Base-by-base conservation (phyloP, 23 tunicate genomes). In the Halocynthia aurantium region DNA sequence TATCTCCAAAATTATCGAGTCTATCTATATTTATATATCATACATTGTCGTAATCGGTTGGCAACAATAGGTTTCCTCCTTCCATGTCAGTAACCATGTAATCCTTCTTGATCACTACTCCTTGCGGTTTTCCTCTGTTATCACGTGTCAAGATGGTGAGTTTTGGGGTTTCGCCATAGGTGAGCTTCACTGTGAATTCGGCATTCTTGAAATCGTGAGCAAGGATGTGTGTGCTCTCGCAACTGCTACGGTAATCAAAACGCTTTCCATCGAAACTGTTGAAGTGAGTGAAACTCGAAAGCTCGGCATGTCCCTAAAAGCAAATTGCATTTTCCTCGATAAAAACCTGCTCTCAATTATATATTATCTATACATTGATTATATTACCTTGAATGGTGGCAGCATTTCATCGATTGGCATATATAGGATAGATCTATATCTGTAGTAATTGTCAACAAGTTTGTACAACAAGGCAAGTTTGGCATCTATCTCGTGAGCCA, bases 351-450 rank as follows among this genome's bases (percentile, higher is more conserved):
- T 12, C 73, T 68, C 22, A 19, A 2, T 11, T 12, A n/a, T 67
- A 0, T 5, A 18, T 18, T 18, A 67, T n/a, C 72, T 67, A 67
- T 67, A 8, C n/a, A 60, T 15, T 15, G n/a, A 15, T 15, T 60
- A 60, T 2, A 60, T 60, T 82, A 92, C 98, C 92, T 92, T 92
- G 83, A 92, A 92, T 57, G 98, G 98, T 66, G 98, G 98, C 15
- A 86, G 72, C 10, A 75, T 71, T 53, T 92, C 93, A 52, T 86
- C 91, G 66, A 78, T 52, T 52, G 98, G 98, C 79, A 86, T 86
- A 75, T 81, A 74, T 57, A 83, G 18, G 40, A 92, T 21, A 13
- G 98, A 81, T 55, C 84, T 78, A 52, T 69, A 84, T 63, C 53
- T 64, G 77, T 92, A 85, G 76, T 86, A 92, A 8, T 74, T 50